These are phyloP conservation scores for Lonchura striata DNA, from an alignment of 2,113 vertebrate genomes.

Conservation along the genomic window DNA sequence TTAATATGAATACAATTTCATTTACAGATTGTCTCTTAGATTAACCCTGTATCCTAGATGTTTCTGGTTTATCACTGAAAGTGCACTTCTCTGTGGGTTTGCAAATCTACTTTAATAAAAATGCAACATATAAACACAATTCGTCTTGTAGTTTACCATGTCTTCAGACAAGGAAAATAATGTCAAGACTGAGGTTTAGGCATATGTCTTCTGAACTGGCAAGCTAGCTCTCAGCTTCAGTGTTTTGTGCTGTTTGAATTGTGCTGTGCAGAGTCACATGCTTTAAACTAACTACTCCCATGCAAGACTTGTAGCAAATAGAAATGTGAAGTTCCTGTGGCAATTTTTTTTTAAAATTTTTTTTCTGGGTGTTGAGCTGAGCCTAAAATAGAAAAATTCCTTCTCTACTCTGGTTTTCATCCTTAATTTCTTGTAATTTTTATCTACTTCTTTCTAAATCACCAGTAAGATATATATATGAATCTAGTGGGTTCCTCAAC, in stretches of 20 bases:
- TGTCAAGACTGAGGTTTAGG: background rate
- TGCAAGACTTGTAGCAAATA: background rate
- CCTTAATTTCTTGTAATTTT: background rate
- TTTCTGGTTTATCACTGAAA: background rate
- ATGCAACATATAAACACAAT: background rate
- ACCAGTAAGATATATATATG: background rate
- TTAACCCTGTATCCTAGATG: background rate
- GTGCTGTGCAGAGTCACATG: background rate
- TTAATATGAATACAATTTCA: background rate
- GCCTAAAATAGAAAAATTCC: background rate
- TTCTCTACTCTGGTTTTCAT: background rate
- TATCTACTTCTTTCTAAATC: background rate
- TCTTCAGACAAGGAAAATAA: background rate
- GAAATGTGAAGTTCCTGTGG: background rate
- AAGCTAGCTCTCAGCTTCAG: background rate
- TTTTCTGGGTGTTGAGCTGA: background rate
- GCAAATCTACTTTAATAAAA: background rate
- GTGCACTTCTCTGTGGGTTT: background rate
- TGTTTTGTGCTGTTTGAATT: background rate
- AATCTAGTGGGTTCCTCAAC: background rate
- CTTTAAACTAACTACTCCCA: background rate
- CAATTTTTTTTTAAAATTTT: background rate
- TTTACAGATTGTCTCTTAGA: background rate
- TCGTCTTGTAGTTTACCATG: background rate
- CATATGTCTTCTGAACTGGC: background rate